phyloP scores from a whole-genome alignment of 2,888 invertebrate genomes.

The Amblyjoppa proteus region DNA sequence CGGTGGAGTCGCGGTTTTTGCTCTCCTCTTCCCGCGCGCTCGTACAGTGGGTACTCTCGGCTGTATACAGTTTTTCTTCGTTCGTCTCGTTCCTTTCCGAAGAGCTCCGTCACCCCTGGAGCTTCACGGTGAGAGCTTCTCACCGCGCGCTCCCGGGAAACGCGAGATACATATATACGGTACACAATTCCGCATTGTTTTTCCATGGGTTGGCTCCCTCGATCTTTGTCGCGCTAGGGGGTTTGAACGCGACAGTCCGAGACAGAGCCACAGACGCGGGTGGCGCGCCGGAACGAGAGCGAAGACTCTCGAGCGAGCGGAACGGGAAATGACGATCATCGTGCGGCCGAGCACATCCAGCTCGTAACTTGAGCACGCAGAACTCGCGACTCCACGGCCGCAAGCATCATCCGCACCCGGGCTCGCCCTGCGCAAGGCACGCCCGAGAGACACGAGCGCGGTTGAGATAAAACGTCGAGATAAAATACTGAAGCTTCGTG shows the following conservation, averaged over 20 bases:
- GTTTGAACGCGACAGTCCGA: conserved; percentile 53
- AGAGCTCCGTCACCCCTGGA: conserved; percentile 31
- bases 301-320: conserved; percentile 33
- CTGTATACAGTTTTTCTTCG: conserved; percentile 6
- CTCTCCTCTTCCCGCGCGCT: conserved; percentile 2
- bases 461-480: background rate
- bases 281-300: conserved; percentile 14
- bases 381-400: conserved; percentile 43
- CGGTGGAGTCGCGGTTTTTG: conserved; percentile 23
- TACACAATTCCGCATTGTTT: conserved; percentile 52
- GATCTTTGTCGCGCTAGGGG: conserved; percentile 23
- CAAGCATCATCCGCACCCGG: conserved; percentile 42
- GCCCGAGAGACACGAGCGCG: conserved; percentile 1
- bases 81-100: conserved; percentile 21
- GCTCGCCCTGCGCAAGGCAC: background rate
- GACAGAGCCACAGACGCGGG: conserved; percentile 17
- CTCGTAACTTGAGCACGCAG: conserved; percentile 59
- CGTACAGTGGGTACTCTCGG: background rate
- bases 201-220: conserved; percentile 37
- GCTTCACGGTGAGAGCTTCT: conserved; percentile 37
- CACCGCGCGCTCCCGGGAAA: conserved; percentile 32
- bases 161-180: conserved; percentile 36
- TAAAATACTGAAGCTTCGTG: conserved; percentile 53
- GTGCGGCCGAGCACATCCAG: conserved; percentile 34
- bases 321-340: conserved; percentile 40